A percentile compares a stretch with the other conserved stretches of the same genome.
Conservation (phyloP, 2,888 invertebrate species). For the Acrobasis consociella region DNA sequence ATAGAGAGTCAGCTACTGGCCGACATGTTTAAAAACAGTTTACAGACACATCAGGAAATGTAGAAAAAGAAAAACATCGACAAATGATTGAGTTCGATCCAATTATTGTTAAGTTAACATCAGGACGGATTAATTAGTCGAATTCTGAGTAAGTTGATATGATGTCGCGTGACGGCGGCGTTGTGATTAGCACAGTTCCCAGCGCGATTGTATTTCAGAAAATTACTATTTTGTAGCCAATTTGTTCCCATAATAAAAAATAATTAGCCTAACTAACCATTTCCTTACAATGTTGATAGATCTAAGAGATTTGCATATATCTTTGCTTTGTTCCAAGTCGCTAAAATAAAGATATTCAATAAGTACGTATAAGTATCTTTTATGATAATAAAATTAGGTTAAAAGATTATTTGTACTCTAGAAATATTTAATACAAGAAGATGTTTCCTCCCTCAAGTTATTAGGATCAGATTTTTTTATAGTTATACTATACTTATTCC, state of each 20-base stretch:
- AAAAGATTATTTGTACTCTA: too few relatives aligned
- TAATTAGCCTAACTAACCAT: conserved; percentile 23
- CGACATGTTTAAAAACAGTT: too few relatives aligned
- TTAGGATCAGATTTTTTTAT: too few relatives aligned
- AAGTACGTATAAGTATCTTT: background rate
- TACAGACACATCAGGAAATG: too few relatives aligned
- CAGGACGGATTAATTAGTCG: conserved; percentile 15
- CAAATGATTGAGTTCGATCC: background rate
- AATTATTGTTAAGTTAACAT: conserved; percentile 1
- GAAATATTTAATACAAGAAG: too few relatives aligned
- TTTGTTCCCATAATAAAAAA: conserved; percentile 26
- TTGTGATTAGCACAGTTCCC: conserved; percentile 47
- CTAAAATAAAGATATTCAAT: background rate
- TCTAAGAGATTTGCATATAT: conserved; percentile 8
- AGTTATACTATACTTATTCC: too few relatives aligned
- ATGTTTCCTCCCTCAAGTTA: too few relatives aligned
- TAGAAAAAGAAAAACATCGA: too few relatives aligned
- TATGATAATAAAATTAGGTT: background rate
- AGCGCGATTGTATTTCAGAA: conserved; percentile 43
- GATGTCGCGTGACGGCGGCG: conserved; percentile 46
- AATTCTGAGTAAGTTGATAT: conserved; percentile 27
- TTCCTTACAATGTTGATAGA: conserved; percentile 20
- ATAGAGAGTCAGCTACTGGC: too few relatives aligned
- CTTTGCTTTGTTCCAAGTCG: background rate
- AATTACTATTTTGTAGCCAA: conserved; percentile 43